Conservation (phyloP, 2,113 vertebrate species). For the Paracanthobrama guichenoti region DNA sequence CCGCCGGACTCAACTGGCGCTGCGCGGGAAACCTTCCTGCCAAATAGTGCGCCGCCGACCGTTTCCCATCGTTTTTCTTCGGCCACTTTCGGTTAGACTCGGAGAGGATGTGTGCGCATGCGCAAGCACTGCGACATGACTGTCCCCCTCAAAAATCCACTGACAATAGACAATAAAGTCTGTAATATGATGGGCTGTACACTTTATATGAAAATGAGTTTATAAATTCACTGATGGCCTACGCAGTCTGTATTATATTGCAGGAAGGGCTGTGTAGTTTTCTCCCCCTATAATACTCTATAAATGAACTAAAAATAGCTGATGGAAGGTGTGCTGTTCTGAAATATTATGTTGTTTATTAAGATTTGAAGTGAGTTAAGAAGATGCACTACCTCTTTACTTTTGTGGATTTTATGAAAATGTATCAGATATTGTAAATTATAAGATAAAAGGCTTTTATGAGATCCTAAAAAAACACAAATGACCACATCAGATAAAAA, state of each 20-base stretch:
- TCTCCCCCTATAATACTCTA: not conserved
- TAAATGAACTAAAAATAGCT: not conserved
- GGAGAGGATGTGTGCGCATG: constrained; percentile 51
- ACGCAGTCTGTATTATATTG: not conserved
- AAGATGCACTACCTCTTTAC: not conserved
- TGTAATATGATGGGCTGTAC: not conserved
- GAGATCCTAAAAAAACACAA: not conserved
- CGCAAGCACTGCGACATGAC: constrained; percentile 60
- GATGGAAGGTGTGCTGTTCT: not conserved
- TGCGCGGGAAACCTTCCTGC: constrained; percentile 68
- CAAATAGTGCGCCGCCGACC: constrained; percentile 70
- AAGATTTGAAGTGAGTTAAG: not conserved
- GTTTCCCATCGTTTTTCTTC: constrained; percentile 52
- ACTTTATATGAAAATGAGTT: not conserved
- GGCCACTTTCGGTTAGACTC: constrained; percentile 37
- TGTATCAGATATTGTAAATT: not conserved
- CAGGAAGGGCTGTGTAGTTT: not conserved
- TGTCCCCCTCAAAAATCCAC: not conserved
- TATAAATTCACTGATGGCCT: not conserved
- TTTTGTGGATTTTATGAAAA: not conserved
- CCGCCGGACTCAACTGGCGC: constrained; percentile 2
- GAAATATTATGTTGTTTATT: not conserved
- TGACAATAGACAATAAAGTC: constrained; percentile 17
- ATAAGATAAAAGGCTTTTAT: not conserved
- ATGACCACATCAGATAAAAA: not conserved